Evolutionary conservation across 2,797 vertebrate genomes (phyloP).

Genomic region (Notolepis coatsorum): DNA sequence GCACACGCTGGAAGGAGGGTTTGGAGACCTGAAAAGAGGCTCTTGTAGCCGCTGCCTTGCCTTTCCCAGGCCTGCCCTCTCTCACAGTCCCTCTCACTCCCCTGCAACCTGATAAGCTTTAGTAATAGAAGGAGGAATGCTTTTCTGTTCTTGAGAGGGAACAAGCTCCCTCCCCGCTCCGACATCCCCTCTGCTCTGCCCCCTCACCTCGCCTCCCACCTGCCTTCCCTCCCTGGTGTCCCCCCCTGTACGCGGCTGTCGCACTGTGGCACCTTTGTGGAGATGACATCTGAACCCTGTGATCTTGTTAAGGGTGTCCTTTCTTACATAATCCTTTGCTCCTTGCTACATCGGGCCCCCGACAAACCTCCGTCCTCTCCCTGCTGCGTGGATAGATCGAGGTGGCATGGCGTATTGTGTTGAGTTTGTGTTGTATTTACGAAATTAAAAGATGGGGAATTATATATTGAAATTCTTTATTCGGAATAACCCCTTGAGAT

Average conservation of each 20-base stretch:
- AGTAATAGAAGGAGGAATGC: conserved; percentile 79
- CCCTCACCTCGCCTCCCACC: conserved; percentile 61
- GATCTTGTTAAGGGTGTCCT: conserved; percentile 61
- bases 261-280: conserved; percentile 64
- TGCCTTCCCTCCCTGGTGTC: conserved; percentile 54
- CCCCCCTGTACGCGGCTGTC: conserved; percentile 71
- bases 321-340: conserved; percentile 61
- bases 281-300: conserved; percentile 78
- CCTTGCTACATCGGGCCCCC: conserved; percentile 41
- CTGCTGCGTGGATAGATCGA: too few species aligned
- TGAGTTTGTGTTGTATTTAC: too few species aligned
- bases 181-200: conserved; percentile 51
- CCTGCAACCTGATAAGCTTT: conserved; percentile 80
- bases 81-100: conserved; percentile 10
- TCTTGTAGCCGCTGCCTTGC: background rate
- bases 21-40: conserved; percentile 21
- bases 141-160: conserved; percentile 66
- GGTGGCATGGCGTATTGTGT: too few species aligned
- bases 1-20: background rate
- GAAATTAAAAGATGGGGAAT: too few species aligned
- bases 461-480: too few species aligned
- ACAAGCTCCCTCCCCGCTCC: conserved; percentile 63
- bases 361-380: conserved; percentile 55
- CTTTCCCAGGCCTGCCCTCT: conserved; percentile 27
- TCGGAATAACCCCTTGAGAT: too few species aligned